Conservation (phyloP, 2,888 invertebrate species). For the Stenchaetothrips biformis region DNA sequence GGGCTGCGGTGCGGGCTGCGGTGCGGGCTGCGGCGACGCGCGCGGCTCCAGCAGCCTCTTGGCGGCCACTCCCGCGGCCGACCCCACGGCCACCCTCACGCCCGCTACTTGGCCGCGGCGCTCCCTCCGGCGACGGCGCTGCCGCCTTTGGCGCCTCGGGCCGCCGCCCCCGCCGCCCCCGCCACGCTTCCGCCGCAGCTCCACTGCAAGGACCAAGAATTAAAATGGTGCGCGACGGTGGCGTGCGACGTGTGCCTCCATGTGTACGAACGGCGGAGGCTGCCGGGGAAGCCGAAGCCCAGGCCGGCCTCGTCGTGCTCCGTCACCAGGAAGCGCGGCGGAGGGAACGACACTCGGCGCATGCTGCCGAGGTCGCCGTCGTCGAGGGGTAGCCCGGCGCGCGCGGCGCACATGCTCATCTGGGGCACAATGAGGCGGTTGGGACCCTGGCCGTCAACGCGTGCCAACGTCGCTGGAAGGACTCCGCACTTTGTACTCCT, state of each 20-base stretch:
- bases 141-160: background rate
- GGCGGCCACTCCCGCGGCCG: too few species aligned
- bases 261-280: background rate
- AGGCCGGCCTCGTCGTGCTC: constrained; percentile 4
- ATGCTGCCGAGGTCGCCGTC: background rate
- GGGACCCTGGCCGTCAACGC: background rate
- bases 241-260: background rate
- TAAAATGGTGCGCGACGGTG: background rate
- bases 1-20: background rate
- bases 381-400: background rate
- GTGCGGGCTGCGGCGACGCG: background rate
- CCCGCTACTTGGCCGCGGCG: background rate
- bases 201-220: background rate
- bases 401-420: constrained; percentile 4
- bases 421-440: background rate
- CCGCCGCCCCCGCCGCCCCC: background rate
- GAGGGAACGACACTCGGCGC: constrained; percentile 10
- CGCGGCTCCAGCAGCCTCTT: background rate
- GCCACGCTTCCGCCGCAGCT: background rate
- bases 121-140: background rate
- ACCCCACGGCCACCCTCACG: background rate
- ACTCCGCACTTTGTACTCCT: too few species aligned
- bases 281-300: background rate
- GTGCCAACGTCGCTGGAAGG: background rate
- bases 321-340: constrained; percentile 3